Evolutionary conservation across 37 sponge, comb jelly and placozoan species (phyloP).

Genomic region (Aphrocallistes beatrix): DNA sequence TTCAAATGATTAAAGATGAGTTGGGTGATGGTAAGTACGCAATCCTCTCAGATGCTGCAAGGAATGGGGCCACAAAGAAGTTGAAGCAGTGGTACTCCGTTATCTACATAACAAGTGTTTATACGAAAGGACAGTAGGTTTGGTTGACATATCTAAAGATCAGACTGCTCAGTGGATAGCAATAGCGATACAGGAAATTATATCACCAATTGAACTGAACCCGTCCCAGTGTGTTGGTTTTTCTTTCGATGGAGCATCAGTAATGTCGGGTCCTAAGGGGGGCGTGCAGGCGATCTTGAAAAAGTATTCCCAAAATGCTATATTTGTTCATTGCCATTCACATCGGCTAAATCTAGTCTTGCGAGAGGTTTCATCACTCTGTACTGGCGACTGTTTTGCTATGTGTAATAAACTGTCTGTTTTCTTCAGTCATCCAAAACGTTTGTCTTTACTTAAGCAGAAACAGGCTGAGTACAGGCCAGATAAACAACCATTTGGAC

Average conservation of each 20-base stretch:
- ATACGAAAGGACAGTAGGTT: not conserved
- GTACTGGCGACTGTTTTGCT: not conserved
- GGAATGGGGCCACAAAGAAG: not conserved
- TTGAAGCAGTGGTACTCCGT: not conserved
- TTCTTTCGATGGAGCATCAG: conserved; percentile 19
- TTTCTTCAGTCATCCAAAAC: not conserved
- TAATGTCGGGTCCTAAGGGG: not conserved
- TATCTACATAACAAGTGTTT: not conserved
- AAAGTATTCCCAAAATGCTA: not conserved
- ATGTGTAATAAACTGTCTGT: not conserved
- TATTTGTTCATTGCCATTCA: not conserved
- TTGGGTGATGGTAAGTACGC: not conserved
- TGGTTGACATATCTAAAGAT: not conserved
- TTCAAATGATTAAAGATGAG: conserved; percentile 16
- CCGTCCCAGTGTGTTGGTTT: conserved; percentile 9
- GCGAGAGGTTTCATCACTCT: not conserved
- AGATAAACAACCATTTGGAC: not conserved
- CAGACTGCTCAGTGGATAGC: not conserved
- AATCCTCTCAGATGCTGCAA: conserved; percentile 7
- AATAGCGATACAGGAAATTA: not conserved
- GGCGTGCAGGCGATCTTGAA: conserved; percentile 17
- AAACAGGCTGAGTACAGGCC: not conserved
- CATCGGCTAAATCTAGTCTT: not conserved
- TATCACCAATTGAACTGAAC: conserved; percentile 2
- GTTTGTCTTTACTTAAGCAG: not conserved